Evolutionary conservation across 2,888 invertebrate species (phyloP).

Genomic region (Lucinisca nassula): DNA sequence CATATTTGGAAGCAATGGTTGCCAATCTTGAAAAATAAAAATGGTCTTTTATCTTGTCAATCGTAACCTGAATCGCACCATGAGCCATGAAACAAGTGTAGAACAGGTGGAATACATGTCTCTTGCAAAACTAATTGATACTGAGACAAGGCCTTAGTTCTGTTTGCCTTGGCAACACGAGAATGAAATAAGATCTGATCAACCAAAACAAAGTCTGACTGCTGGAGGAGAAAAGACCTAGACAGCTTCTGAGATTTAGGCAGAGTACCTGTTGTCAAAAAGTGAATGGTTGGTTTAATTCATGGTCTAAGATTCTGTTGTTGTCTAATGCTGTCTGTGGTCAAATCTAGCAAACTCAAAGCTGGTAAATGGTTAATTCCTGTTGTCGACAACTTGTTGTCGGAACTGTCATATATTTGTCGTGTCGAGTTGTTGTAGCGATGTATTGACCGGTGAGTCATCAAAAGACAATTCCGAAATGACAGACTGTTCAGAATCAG

Average conservation of each 20-base stretch:
- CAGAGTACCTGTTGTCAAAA: constrained; percentile 16
- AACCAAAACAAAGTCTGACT: constrained; percentile 45
- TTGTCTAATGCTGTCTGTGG: constrained; percentile 22
- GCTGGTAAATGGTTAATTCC: too few relatives aligned
- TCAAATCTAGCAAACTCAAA: too few relatives aligned
- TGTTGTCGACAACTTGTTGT: too few relatives aligned
- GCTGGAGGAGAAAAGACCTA: constrained; percentile 32
- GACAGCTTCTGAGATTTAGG: constrained; percentile 55
- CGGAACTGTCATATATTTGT: too few relatives aligned
- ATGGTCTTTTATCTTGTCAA: constrained; percentile 28
- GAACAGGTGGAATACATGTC: constrained; percentile 17
- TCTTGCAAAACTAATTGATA: constrained; percentile 58
- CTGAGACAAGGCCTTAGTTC: constrained; percentile 24
- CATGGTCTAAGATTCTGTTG: constrained; percentile 30
- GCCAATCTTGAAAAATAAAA: constrained; percentile 34
- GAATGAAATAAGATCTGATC: constrained; percentile 48
- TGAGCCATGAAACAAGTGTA: constrained; percentile 19
- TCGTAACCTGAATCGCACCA: constrained; percentile 39
- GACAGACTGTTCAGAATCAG: too few relatives aligned
- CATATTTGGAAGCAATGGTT: constrained; percentile 38
- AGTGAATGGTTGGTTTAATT: constrained; percentile 34
- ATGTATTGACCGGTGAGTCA: too few relatives aligned
- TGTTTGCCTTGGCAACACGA: constrained; percentile 30
- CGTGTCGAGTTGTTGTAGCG: too few relatives aligned
- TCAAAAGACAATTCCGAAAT: too few relatives aligned